Conservation (phyloP, 2,113 vertebrate species). For the Natator depressus region DNA sequence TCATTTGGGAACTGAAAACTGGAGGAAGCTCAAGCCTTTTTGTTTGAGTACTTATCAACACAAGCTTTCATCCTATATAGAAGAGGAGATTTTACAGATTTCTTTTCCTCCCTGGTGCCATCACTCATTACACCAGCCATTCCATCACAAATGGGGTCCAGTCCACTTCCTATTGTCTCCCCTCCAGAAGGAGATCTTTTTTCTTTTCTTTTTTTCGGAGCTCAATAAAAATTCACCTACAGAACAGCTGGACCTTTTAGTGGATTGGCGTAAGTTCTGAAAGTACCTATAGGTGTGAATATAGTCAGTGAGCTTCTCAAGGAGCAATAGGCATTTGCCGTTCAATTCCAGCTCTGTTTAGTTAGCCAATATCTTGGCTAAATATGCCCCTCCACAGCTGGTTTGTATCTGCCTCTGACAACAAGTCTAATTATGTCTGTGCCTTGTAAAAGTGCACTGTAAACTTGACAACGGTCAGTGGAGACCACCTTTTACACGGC, state of each 20-base stretch:
- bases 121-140: neutral
- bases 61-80: constrained; percentile 26
- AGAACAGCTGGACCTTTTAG: neutral
- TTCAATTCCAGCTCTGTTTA: neutral
- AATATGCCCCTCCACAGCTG: neutral
- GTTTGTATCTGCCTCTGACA: neutral
- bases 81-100: neutral
- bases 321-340: neutral
- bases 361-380: neutral
- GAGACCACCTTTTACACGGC: no score
- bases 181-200: neutral
- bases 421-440: neutral
- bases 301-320: neutral
- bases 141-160: neutral
- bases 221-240: neutral
- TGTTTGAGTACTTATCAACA: constrained; percentile 44
- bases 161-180: neutral
- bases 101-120: neutral
- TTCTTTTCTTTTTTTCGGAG: neutral
- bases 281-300: neutral
- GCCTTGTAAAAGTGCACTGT: no score
- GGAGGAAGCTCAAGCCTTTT: constrained; percentile 23
- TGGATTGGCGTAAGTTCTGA: neutral
- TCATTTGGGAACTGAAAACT: constrained; percentile 5
- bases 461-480: no score